Evolutionary conservation across 2,113 vertebrate genomes (phyloP).

Genomic region (Mobula birostris): DNA sequence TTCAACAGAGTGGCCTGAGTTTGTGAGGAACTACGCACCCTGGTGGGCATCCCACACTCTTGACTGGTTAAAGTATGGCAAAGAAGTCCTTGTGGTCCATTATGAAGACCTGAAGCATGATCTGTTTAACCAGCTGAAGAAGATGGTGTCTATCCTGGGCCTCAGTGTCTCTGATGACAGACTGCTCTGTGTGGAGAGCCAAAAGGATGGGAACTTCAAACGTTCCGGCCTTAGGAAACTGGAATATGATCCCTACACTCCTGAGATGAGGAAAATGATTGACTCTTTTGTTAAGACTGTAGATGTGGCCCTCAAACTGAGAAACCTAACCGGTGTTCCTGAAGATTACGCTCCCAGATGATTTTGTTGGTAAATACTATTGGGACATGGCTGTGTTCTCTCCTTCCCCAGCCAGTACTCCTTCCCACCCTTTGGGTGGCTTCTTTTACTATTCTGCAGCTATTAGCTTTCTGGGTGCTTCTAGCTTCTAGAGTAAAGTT

Average conservation of each 20-base stretch:
- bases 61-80: slow-evolving; percentile 87
- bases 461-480: slow-evolving; percentile 16
- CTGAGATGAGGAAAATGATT: slow-evolving; percentile 74
- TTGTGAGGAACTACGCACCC: slow-evolving; percentile 85
- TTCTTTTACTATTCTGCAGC: not conserved
- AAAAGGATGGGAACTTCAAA: slow-evolving; percentile 96
- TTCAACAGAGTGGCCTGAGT: slow-evolving; percentile 88
- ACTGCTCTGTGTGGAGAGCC: slow-evolving; percentile 87
- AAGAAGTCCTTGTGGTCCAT: slow-evolving; percentile 81
- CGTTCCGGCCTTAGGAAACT: slow-evolving; percentile 83
- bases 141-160: slow-evolving; percentile 77
- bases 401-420: no score
- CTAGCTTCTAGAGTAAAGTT: not conserved
- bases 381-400: not conserved
- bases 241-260: slow-evolving; percentile 85
- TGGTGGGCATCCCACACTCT: slow-evolving; percentile 95
- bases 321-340: slow-evolving; percentile 78
- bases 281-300: slow-evolving; percentile 76
- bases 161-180: slow-evolving; percentile 74
- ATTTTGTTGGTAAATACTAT: slow-evolving; percentile 45
- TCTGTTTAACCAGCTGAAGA: slow-evolving; percentile 76
- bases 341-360: slow-evolving; percentile 88
- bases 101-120: slow-evolving; percentile 85
- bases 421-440: no score
- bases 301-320: slow-evolving; percentile 65